Evolutionary conservation across 1,140 invertebrate genomes (phyloP), one percentile per base, ranked within the genome.

Genomic region (Anthonomus grandis): DNA sequence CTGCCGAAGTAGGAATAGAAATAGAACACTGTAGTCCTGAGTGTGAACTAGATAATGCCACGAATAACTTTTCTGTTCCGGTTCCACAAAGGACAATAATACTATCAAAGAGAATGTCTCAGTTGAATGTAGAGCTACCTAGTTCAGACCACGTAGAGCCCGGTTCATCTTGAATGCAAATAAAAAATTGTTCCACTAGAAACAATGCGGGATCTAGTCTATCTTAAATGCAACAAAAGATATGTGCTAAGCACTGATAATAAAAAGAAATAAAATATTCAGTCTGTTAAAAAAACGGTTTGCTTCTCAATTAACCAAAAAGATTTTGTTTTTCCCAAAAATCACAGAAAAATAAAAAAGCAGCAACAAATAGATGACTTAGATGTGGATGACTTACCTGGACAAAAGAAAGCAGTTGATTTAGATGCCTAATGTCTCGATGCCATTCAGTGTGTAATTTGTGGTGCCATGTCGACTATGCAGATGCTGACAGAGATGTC

Each of bases 381-480:
- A 13, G 45, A 47, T 15, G n/a, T 23, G 13, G 19, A 47, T 25
- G 45, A 47, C 12, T n/a, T 47, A n/a, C 45, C 45, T 47, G 45
- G 24, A 23, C 45, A 47, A 47, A 47, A 23, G 18, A 21, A 21
- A 31, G 21, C 45, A 47, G 45, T 24, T 23, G 45, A 47, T 47
- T 23, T 21, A n/a, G n/a, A 24, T 24, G n/a, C n/a, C n/a, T n/a
- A n/a, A n/a, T n/a, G n/a, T n/a, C n/a, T n/a, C n/a, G n/a, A n/a
- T n/a, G n/a, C n/a, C n/a, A 57, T 52, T n/a, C n/a, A n/a, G n/a
- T n/a, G n/a, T n/a, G 19, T 63, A 41, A 66, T 63, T 21, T 62
- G 41, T 64, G 59, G 62, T 31, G 54, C 17, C 59, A 64, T 47
- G 27, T 27, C 15, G 44, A 62, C 12, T 64, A 57, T 50, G 57